phyloP scores from a whole-genome alignment of 2,888 invertebrate species.

The Cotesia congregata region DNA sequence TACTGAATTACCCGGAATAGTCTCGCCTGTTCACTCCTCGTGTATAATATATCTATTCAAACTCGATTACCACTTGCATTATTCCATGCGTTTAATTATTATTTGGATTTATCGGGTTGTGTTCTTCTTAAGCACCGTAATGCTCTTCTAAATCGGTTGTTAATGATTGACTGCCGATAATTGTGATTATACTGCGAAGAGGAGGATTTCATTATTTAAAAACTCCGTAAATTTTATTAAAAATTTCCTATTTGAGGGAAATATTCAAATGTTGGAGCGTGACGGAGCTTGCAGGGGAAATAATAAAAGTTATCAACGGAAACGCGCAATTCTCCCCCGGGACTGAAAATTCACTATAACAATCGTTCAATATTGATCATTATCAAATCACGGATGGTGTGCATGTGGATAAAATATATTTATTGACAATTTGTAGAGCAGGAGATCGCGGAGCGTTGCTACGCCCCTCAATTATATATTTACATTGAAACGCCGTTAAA shows the following conservation, averaged over 20 bases:
- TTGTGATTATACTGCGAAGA: background rate
- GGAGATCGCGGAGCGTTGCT: slow-evolving; percentile 7
- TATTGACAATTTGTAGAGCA: background rate
- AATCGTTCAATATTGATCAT: slow-evolving; percentile 30
- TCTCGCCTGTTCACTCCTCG: background rate
- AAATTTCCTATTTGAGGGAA: too few species aligned
- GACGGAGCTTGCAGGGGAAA: too few species aligned
- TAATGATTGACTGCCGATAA: background rate
- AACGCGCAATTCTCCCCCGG: slow-evolving; percentile 6
- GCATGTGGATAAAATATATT: background rate
- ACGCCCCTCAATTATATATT: slow-evolving; percentile 27
- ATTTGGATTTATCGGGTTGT: too few species aligned
- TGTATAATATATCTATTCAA: background rate
- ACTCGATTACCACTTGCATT: background rate
- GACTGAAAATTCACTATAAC: slow-evolving; percentile 31
- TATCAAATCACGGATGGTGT: slow-evolving; percentile 23
- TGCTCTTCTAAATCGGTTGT: too few species aligned
- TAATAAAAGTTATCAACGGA: background rate
- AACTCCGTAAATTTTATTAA: too few species aligned
- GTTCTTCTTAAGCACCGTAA: too few species aligned
- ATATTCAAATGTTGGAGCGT: too few species aligned
- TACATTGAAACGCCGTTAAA: slow-evolving; percentile 28
- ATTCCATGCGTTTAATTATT: background rate
- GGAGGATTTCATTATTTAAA: too few species aligned
- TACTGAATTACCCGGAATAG: background rate